Evolutionary conservation across 2,113 vertebrate species (phyloP).

Genomic region (Columba janthina): DNA sequence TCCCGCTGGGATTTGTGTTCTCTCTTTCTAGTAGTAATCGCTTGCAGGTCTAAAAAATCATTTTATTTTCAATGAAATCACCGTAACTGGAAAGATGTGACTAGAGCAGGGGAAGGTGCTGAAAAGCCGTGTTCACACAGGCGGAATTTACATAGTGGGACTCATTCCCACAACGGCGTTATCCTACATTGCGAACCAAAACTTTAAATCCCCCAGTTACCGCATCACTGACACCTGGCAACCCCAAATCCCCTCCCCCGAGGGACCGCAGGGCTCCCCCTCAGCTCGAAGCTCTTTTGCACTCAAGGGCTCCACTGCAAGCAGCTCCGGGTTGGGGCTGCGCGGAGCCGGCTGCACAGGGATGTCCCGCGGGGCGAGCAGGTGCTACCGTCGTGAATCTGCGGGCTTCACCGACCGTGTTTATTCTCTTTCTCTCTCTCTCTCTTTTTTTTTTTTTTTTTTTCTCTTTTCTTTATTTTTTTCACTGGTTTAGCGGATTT

Average conservation of each 20-base stretch:
- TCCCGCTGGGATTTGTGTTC: neutral
- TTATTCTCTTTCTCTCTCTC: too few relatives aligned
- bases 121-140: neutral
- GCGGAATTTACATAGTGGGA: neutral
- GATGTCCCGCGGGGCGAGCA: neutral
- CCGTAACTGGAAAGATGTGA: fast-evolving
- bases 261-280: fast-evolving
- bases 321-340: too few relatives aligned
- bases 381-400: neutral
- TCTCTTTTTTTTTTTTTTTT: neutral
- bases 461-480: neutral
- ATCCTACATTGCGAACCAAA: neutral
- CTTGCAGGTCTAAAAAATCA: fast-evolving
- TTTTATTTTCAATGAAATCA: neutral
- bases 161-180: neutral
- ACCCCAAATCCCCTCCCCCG: too few relatives aligned
- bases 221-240: neutral
- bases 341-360: too few relatives aligned
- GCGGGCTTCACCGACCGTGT: fast-evolving
- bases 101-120: neutral
- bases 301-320: neutral
- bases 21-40: neutral
- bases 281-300: fast-evolving
- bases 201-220: neutral
- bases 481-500: neutral